These are phyloP conservation scores for Emesis castigata DNA, from an alignment of 2,888 invertebrate species.

Conservation along the genomic window DNA sequence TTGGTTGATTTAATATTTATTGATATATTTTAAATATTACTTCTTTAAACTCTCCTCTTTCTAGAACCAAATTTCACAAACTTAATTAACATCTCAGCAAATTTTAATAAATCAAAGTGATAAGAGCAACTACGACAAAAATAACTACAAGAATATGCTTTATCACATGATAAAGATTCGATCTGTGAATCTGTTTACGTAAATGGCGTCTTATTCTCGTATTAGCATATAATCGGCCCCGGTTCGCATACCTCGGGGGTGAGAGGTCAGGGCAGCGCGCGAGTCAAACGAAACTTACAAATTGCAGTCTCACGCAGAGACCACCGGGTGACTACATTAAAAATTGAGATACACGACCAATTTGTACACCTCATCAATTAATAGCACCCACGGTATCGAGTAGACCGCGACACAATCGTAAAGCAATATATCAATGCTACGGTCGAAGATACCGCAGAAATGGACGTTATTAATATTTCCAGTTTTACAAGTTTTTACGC, in stretches of 20 bases:
- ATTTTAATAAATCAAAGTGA: not conserved
- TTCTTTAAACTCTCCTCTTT: too few relatives aligned
- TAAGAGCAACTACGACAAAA: not conserved
- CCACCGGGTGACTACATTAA: slow-evolving; percentile 69
- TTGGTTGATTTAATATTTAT: too few relatives aligned
- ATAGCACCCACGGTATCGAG: slow-evolving; percentile 41
- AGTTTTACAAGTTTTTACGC: slow-evolving; percentile 72
- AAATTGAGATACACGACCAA: slow-evolving; percentile 46
- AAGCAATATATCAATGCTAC: slow-evolving; percentile 52
- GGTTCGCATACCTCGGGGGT: slow-evolving; percentile 70
- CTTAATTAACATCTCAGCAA: not conserved
- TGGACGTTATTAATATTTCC: slow-evolving; percentile 77
- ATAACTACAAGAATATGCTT: not conserved
- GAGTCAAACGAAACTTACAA: slow-evolving; percentile 74
- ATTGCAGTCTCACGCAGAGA: slow-evolving; percentile 80
- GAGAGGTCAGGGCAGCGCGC: slow-evolving; percentile 74
- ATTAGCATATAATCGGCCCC: slow-evolving; percentile 81
- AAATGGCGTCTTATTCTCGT: slow-evolving; percentile 74
- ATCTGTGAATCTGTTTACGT: slow-evolving; percentile 71
- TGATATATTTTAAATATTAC: too few relatives aligned
- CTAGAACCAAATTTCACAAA: too few relatives aligned
- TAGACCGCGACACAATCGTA: slow-evolving; percentile 48
- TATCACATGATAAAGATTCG: slow-evolving; percentile 42
- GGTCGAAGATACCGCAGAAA: slow-evolving; percentile 55
- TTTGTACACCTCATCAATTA: slow-evolving; percentile 53